phyloP scores from a whole-genome alignment of 2,113 vertebrate genomes.

The Mohoua ochrocephala region DNA sequence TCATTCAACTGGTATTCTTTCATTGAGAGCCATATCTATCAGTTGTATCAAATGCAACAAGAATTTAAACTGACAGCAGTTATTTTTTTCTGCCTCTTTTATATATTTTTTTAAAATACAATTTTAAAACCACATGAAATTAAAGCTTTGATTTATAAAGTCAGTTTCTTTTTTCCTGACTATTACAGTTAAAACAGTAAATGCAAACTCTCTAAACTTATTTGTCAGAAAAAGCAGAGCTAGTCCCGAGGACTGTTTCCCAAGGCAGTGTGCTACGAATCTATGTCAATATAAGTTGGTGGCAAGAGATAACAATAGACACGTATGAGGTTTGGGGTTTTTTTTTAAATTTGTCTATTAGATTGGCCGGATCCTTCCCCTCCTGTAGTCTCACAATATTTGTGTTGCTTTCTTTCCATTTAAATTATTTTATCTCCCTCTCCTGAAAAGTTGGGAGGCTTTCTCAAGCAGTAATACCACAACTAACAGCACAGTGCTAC shows the following conservation, averaged over 20 bases:
- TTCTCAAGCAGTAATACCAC: neutral
- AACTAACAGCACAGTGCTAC: neutral
- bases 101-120: neutral
- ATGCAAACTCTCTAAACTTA: neutral
- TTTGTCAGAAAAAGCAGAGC: neutral
- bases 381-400: neutral
- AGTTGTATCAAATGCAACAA: neutral
- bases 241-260: neutral
- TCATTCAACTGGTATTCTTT: neutral
- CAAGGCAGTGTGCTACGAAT: neutral
- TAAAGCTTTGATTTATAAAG: neutral
- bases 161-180: neutral
- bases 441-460: neutral
- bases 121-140: neutral
- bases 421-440: neutral
- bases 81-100: neutral
- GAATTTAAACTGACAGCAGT: neutral
- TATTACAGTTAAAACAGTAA: neutral
- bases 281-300: neutral
- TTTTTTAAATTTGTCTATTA: neutral
- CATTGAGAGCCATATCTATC: neutral
- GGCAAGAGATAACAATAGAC: neutral
- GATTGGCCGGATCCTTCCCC: neutral
- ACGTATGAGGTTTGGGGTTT: too few relatives aligned
- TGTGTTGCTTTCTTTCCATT: neutral